These are phyloP conservation scores for Myotis yumanensis DNA, from an alignment of 2,113 vertebrate species.

Conservation along the genomic window DNA sequence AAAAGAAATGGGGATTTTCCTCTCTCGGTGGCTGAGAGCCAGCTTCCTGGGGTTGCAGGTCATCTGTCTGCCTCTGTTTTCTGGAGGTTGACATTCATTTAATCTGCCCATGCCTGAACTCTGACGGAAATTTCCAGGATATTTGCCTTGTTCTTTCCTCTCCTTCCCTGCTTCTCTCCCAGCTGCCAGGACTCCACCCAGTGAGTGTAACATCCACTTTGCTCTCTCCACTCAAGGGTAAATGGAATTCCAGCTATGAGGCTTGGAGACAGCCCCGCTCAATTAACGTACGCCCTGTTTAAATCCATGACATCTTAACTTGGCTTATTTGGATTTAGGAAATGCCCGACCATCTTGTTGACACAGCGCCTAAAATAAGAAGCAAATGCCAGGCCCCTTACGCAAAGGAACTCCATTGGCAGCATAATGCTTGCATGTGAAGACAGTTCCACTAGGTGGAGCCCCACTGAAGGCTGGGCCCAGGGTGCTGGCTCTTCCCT, in stretches of 20 bases:
- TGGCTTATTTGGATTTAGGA: neutral
- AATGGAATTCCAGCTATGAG: neutral
- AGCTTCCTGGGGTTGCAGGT: neutral
- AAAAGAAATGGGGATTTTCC: neutral
- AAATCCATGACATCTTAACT: neutral
- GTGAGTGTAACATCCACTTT: neutral
- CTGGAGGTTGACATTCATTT: neutral
- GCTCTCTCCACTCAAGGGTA: neutral
- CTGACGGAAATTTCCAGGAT: neutral
- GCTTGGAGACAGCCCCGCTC: neutral
- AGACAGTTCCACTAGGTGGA: slow-evolving; percentile 57
- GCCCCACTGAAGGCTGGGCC: neutral
- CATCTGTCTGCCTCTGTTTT: neutral
- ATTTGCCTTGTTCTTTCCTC: neutral
- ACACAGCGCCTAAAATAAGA: neutral
- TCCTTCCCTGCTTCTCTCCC: neutral
- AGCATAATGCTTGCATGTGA: neutral
- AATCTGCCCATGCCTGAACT: neutral
- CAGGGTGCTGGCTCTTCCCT: neutral
- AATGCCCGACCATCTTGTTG: neutral
- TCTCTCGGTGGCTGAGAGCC: neutral
- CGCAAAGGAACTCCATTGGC: neutral
- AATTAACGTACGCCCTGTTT: rapidly evolving
- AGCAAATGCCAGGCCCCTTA: neutral
- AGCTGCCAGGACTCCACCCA: neutral